These are phyloP conservation scores for Macrotrachela quadricornifera DNA, from an alignment of 1,140 invertebrate genomes.

Conservation along the genomic window DNA sequence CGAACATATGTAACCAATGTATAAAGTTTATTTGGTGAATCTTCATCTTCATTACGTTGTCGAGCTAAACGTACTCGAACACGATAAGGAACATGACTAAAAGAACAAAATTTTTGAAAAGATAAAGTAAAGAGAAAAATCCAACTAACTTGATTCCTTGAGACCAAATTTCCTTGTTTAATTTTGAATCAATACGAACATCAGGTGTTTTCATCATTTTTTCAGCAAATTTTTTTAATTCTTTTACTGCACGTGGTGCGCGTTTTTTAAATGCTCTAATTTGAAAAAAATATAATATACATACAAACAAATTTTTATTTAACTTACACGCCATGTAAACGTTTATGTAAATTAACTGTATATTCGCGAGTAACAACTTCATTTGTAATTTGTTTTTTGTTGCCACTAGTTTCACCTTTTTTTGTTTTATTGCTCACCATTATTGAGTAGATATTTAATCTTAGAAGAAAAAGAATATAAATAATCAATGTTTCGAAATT, in stretches of 20 bases:
- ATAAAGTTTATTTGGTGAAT: slow-evolving; percentile 87
- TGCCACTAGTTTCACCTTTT: too few species aligned
- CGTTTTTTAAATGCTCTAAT: slow-evolving; percentile 77
- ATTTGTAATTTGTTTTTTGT: too few species aligned
- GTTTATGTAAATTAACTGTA: slow-evolving; percentile 89
- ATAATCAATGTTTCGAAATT: too few species aligned
- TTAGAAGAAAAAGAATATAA: too few species aligned
- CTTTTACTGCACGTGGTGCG: slow-evolving; percentile 84
- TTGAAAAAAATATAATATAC: slow-evolving; percentile 3
- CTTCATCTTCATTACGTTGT: slow-evolving; percentile 93
- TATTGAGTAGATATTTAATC: too few species aligned
- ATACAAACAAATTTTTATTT: too few species aligned
- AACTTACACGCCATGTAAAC: slow-evolving; percentile 65
- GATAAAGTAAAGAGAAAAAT: not conserved
- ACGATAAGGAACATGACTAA: slow-evolving; percentile 37
- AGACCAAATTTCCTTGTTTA: slow-evolving; percentile 95
- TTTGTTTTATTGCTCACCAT: too few species aligned
- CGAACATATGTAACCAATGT: slow-evolving; percentile 89
- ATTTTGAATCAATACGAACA: slow-evolving; percentile 80
- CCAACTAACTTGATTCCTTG: slow-evolving; percentile 70
- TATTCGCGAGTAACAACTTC: slow-evolving; percentile 66
- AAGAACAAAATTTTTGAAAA: slow-evolving; percentile 12
- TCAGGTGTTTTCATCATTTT: slow-evolving; percentile 95
- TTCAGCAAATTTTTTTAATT: slow-evolving; percentile 84
- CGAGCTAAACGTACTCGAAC: slow-evolving; percentile 50